Evolutionary conservation across 2,113 vertebrate species (phyloP).

Genomic region (Alligator mississippiensis): DNA sequence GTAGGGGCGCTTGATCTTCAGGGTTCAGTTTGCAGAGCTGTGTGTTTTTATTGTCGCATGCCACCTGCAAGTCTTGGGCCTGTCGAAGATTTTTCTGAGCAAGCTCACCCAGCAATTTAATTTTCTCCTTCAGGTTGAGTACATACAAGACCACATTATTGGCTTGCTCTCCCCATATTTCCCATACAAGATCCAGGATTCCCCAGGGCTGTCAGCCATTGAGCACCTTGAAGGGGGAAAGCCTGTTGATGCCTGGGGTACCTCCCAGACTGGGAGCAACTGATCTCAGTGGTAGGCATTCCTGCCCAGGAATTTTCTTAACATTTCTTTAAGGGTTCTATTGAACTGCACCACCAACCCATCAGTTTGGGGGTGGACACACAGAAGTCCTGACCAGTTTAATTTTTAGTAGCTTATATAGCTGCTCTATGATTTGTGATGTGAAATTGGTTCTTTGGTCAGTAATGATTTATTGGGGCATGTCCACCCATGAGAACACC

Average conservation of each 20-base stretch:
- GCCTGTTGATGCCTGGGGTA: not conserved
- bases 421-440: not conserved
- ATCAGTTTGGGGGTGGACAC: not conserved
- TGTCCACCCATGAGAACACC: not conserved
- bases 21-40: too few species aligned
- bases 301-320: not conserved
- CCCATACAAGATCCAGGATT: not conserved
- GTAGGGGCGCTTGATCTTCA: too few species aligned
- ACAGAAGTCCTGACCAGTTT: not conserved
- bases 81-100: too few species aligned
- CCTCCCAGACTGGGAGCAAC: not conserved
- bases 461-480: not conserved
- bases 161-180: not conserved
- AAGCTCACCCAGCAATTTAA: too few species aligned
- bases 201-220: not conserved
- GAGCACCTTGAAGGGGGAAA: not conserved
- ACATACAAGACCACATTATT: too few species aligned
- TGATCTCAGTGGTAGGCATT: not conserved
- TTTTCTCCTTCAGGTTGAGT: too few species aligned
- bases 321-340: not conserved
- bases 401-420: not conserved
- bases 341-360: not conserved
- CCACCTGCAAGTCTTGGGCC: too few species aligned
- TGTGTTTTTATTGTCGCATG: too few species aligned
- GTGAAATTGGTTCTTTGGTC: not conserved